Conservation (phyloP, 2,888 invertebrate species). For the Mesorhabditis belari region DNA sequence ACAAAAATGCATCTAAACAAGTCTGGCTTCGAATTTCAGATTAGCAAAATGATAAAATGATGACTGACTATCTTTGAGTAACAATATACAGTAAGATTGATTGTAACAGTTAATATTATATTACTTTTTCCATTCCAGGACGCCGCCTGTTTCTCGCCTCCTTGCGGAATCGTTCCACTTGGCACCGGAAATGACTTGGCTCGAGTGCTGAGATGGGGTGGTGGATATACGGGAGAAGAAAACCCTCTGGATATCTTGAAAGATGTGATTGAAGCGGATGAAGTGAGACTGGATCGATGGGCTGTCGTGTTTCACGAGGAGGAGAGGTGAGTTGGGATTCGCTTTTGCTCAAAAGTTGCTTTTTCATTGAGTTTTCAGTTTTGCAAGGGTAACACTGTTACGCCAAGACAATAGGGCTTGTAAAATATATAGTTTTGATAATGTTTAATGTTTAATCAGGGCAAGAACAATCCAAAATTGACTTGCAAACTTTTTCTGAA, state of each 20-base stretch:
- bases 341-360: too few relatives aligned
- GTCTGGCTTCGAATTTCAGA: neutral
- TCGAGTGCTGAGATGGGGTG: constrained; percentile 94
- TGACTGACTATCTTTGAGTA: neutral
- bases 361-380: too few relatives aligned
- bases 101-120: neutral
- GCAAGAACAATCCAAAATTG: too few relatives aligned
- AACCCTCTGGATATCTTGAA: constrained; percentile 91
- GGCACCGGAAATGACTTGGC: constrained; percentile 99
- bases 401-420: too few relatives aligned
- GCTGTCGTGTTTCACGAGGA: constrained; percentile 95
- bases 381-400: too few relatives aligned
- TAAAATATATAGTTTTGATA: too few relatives aligned
- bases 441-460: too few relatives aligned
- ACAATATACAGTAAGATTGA: neutral
- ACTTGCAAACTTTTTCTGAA: too few relatives aligned
- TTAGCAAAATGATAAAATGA: neutral
- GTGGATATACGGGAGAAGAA: constrained; percentile 89
- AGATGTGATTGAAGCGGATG: constrained; percentile 98
- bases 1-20: neutral
- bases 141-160: constrained; percentile 95
- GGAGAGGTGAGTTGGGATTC: constrained; percentile 55
- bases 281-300: constrained; percentile 72
- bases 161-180: constrained; percentile 95
- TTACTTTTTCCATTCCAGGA: constrained; percentile 64